A percentile compares a stretch with the other conserved stretches of the same genome.
These are phyloP conservation scores for Andrena hattorfiana DNA, from an alignment of 2,888 invertebrate genomes.

Conservation along the genomic window DNA sequence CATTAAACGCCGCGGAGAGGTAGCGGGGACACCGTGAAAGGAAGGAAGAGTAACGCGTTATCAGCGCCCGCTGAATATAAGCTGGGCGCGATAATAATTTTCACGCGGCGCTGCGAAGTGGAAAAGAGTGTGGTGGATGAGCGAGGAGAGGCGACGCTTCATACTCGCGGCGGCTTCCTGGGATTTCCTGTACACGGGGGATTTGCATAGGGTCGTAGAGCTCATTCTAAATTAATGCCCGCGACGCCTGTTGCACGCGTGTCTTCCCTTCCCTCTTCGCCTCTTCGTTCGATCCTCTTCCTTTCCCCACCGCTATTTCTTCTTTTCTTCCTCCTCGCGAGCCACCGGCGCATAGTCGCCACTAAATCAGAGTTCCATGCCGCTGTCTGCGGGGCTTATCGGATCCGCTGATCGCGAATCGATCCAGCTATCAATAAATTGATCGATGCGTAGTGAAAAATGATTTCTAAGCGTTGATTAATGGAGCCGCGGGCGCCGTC, in stretches of 20 bases:
- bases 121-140: constrained; percentile 25
- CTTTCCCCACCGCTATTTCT: constrained; percentile 21
- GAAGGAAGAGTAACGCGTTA: constrained; percentile 45
- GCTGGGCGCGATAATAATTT: constrained; percentile 66
- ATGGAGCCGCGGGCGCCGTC: constrained; percentile 12
- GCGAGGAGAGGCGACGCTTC: constrained; percentile 26
- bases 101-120: constrained; percentile 14
- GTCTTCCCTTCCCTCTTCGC: constrained; percentile 46
- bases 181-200: constrained; percentile 80
- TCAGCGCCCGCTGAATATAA: constrained; percentile 22
- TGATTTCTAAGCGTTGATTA: constrained; percentile 40
- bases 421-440: constrained; percentile 53
- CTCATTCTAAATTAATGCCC: constrained; percentile 78
- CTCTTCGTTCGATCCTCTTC: constrained; percentile 10
- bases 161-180: constrained; percentile 57
- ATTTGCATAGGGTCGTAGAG: constrained; percentile 74
- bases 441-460: constrained; percentile 47
- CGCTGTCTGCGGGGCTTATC: constrained; percentile 42
- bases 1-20: constrained; percentile 50
- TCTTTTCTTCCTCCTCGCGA: constrained; percentile 24
- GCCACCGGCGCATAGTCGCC: constrained; percentile 29
- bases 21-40: constrained; percentile 22
- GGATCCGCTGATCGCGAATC: constrained; percentile 30
- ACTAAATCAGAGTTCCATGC: constrained; percentile 51
- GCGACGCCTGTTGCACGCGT: constrained; percentile 78